Evolutionary conservation across 2,797 vertebrate species (phyloP).

Genomic region (Peromyscus aztecus): DNA sequence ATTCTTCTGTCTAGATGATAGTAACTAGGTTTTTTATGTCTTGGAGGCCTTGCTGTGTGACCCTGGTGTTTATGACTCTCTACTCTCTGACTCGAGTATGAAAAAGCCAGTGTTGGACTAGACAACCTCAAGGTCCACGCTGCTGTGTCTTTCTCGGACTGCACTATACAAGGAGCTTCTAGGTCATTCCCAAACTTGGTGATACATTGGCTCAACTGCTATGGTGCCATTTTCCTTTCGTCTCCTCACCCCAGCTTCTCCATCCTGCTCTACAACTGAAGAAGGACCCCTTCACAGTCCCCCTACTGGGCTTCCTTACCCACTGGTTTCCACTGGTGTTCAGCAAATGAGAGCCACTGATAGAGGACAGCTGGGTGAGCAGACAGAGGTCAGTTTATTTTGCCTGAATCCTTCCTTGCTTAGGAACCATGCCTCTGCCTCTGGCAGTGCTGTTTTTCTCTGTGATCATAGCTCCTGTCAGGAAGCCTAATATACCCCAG

Average conservation of each 20-base stretch:
- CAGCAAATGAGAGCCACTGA: background rate
- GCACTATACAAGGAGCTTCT: background rate
- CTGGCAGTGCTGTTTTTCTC: constrained; percentile 2
- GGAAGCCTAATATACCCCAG: constrained; percentile 32
- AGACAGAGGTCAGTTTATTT: background rate
- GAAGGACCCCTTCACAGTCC: background rate
- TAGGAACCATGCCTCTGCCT: constrained; percentile 11
- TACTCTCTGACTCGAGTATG: background rate
- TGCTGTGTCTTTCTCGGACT: background rate
- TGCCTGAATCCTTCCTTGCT: background rate
- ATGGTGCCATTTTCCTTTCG: background rate
- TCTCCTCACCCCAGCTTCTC: background rate
- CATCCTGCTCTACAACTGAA: background rate
- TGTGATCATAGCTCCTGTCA: background rate
- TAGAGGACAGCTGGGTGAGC: background rate
- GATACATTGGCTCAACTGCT: background rate
- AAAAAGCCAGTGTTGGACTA: background rate
- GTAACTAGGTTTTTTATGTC: background rate
- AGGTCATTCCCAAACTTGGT: background rate
- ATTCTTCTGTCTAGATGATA: background rate
- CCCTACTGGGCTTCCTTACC: background rate
- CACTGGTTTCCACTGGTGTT: background rate
- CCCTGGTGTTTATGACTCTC: background rate
- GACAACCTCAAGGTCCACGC: background rate
- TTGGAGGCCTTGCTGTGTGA: background rate